These are phyloP conservation scores for Enteromius treurensis DNA, from an alignment of 2,797 vertebrate species.

Conservation along the genomic window DNA sequence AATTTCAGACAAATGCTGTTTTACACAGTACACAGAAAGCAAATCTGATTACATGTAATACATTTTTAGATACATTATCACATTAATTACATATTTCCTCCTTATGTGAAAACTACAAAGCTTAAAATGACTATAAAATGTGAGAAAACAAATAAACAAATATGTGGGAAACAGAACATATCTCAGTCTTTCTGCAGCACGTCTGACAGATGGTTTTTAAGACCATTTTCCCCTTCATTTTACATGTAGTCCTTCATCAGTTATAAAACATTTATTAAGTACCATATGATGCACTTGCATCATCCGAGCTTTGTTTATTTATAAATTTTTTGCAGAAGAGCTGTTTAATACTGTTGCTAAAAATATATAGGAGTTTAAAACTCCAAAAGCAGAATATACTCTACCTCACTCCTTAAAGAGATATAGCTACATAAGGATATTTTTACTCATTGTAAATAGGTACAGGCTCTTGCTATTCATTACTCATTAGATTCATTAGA, in stretches of 20 bases:
- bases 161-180: not conserved
- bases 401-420: not conserved
- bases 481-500: not conserved
- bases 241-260: not conserved
- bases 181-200: constrained; percentile 7
- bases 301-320: not conserved
- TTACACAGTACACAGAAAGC: not conserved
- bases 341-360: constrained; percentile 46
- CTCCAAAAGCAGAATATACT: not conserved
- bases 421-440: not conserved
- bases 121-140: not conserved
- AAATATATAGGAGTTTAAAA: constrained; percentile 11
- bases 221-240: not conserved
- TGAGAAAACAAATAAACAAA: constrained; percentile 9
- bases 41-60: not conserved
- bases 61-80: not conserved
- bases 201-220: not conserved
- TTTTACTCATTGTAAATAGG: not conserved
- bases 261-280: not conserved
- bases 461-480: not conserved
- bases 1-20: not conserved
- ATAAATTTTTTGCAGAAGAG: not conserved
- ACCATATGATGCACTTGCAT: not conserved
- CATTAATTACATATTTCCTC: not conserved
- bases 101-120: constrained; percentile 3